Evolutionary conservation across 2,797 vertebrate species (phyloP).

Genomic region (Chlorospingus semifuscus): DNA sequence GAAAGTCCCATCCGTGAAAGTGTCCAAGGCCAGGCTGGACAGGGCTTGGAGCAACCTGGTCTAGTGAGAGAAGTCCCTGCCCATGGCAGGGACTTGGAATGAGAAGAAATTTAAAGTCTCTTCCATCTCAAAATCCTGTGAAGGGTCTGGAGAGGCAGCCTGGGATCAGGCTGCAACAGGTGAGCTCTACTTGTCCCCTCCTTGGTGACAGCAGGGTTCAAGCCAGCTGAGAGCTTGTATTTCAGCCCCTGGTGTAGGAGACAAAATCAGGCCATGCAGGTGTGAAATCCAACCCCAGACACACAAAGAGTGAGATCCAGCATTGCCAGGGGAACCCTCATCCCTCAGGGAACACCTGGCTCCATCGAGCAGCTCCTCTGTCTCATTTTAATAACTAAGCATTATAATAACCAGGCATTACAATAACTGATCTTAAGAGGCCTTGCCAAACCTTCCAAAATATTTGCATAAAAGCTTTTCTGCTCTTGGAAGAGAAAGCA

Average conservation of each 20-base stretch:
- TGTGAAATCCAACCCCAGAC: background rate
- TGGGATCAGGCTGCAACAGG: background rate
- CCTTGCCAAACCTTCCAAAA: background rate
- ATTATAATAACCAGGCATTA: background rate
- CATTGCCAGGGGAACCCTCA: background rate
- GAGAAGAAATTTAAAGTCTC: background rate
- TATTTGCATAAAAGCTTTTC: slow-evolving; percentile 26
- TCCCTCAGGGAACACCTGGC: background rate
- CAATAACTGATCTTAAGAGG: background rate
- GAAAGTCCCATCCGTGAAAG: background rate
- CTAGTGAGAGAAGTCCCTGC: background rate
- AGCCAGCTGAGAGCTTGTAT: background rate
- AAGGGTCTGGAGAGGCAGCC: background rate
- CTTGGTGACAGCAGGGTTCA: background rate
- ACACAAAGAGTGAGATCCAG: background rate
- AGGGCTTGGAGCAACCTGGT: background rate
- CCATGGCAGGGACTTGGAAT: background rate
- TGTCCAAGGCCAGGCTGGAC: fast-evolving
- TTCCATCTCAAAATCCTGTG: background rate
- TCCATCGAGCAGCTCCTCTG: background rate
- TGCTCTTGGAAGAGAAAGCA: background rate
- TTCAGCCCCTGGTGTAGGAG: background rate
- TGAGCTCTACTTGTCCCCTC: background rate
- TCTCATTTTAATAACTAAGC: background rate
- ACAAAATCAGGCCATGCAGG: background rate